Conservation (phyloP, 2,888 invertebrate species). For the Abrostola tripartita region DNA sequence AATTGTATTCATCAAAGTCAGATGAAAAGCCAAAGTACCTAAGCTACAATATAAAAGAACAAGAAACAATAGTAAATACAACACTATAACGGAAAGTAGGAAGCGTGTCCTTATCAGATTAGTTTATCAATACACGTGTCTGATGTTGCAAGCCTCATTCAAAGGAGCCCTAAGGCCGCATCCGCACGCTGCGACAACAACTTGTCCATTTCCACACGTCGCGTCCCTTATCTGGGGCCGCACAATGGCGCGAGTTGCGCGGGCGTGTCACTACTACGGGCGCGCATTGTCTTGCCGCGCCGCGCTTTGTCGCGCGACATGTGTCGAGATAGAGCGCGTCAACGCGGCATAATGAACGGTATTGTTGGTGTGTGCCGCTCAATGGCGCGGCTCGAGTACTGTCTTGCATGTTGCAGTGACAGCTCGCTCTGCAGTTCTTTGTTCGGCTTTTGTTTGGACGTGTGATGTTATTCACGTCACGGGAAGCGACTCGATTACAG, state of each 20-base stretch:
- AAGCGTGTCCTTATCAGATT: background rate
- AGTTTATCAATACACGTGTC: constrained; percentile 9
- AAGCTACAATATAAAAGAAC: no score
- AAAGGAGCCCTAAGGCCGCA: constrained; percentile 41
- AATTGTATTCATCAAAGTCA: no score
- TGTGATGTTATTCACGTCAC: constrained; percentile 13
- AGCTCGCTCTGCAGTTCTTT: constrained; percentile 45
- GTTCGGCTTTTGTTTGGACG: constrained; percentile 25
- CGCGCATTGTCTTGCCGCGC: constrained; percentile 62
- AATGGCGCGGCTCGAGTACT: constrained; percentile 50
- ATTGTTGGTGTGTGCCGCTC: constrained; percentile 54
- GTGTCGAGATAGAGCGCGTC: constrained; percentile 65
- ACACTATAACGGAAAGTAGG: constrained; percentile 2
- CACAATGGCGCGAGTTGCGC: constrained; percentile 47
- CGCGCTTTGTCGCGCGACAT: constrained; percentile 52
- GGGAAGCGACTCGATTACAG: background rate
- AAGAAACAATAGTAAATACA: no score
- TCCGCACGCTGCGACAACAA: constrained; percentile 48
- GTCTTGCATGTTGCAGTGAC: constrained; percentile 56
- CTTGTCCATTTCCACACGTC: constrained; percentile 57
- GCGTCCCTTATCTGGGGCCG: constrained; percentile 59
- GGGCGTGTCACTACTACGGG: constrained; percentile 59
- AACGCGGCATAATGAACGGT: constrained; percentile 58
- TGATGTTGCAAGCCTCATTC: constrained; percentile 33
- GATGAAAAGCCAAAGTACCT: no score